These are phyloP conservation scores for Hucho hucho DNA, from an alignment of 2,113 vertebrate species.

Conservation along the genomic window DNA sequence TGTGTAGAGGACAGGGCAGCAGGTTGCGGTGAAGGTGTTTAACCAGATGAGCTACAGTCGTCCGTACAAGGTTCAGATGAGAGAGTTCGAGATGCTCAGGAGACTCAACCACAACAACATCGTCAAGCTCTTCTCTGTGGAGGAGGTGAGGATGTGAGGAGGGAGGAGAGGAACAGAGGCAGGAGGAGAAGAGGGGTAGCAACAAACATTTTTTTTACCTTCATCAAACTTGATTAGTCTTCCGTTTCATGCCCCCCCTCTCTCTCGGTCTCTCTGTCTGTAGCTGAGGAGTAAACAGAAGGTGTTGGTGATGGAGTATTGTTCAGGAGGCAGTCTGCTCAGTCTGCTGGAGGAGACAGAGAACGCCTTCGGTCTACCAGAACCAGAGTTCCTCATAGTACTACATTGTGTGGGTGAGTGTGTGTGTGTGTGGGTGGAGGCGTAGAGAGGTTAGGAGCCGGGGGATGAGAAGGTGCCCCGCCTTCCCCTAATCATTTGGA, in stretches of 20 bases:
- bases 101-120: slow-evolving; percentile 91
- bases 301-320: slow-evolving; percentile 95
- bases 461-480: not conserved
- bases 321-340: slow-evolving; percentile 88
- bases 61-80: slow-evolving; percentile 86
- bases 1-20: slow-evolving; percentile 84
- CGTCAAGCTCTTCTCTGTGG: slow-evolving; percentile 83
- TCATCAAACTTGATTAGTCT: not conserved
- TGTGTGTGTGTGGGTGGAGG: not conserved
- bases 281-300: slow-evolving; percentile 80
- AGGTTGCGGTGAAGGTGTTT: slow-evolving; percentile 93
- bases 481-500: not conserved
- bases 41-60: slow-evolving; percentile 85
- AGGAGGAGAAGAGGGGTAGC: not conserved
- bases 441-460: not conserved
- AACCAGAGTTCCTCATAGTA: slow-evolving; percentile 90
- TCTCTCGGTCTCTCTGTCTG: not conserved
- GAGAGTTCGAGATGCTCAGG: slow-evolving; percentile 91
- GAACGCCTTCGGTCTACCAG: slow-evolving; percentile 84
- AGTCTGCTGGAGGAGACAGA: slow-evolving; percentile 84
- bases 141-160: slow-evolving; percentile 76
- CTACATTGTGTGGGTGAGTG: slow-evolving; percentile 79
- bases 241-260: too few species aligned
- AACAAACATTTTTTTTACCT: too few species aligned
- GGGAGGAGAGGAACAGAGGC: not conserved